Conservation (phyloP, 2,888 invertebrate species). For the Isotomurus palustris region DNA sequence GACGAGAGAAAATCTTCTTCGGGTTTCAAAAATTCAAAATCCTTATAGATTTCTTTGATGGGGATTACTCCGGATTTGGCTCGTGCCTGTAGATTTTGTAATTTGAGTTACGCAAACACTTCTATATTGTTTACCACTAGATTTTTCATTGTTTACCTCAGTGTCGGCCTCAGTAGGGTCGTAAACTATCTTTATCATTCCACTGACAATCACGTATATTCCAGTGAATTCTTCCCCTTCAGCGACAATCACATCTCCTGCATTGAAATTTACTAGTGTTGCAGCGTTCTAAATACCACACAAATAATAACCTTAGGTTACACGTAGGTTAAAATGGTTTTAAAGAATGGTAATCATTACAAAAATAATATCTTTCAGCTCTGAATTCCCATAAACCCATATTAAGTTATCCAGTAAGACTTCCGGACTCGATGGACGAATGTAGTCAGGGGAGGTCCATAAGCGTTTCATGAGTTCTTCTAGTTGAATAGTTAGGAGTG, state of each 20-base stretch:
- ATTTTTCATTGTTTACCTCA: conserved; percentile 12
- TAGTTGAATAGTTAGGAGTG: conserved; percentile 54
- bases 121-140: not conserved
- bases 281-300: conserved; percentile 45
- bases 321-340: not conserved
- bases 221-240: conserved; percentile 51
- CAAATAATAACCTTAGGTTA: not conserved
- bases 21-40: conserved; percentile 53
- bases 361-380: conserved; percentile 37
- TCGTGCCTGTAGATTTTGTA: conserved; percentile 50
- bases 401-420: conserved; percentile 48
- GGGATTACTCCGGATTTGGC: conserved; percentile 56
- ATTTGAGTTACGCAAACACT: not conserved
- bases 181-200: conserved; percentile 50
- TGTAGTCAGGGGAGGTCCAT: conserved; percentile 44
- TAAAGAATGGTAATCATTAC: conserved; percentile 14
- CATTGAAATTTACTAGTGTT: conserved; percentile 48
- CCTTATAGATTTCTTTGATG: conserved; percentile 56
- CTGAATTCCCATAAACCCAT: conserved; percentile 34
- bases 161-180: conserved; percentile 50
- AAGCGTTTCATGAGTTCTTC: conserved; percentile 56
- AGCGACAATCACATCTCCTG: conserved; percentile 49
- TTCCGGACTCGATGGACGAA: conserved; percentile 45
- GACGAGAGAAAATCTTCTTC: conserved; percentile 59
- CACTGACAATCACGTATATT: conserved; percentile 52